A percentile compares a stretch with the other conserved stretches of the same genome.
Conservation (phyloP, 2,113 vertebrate species). For the Recurvirostra avosetta region DNA sequence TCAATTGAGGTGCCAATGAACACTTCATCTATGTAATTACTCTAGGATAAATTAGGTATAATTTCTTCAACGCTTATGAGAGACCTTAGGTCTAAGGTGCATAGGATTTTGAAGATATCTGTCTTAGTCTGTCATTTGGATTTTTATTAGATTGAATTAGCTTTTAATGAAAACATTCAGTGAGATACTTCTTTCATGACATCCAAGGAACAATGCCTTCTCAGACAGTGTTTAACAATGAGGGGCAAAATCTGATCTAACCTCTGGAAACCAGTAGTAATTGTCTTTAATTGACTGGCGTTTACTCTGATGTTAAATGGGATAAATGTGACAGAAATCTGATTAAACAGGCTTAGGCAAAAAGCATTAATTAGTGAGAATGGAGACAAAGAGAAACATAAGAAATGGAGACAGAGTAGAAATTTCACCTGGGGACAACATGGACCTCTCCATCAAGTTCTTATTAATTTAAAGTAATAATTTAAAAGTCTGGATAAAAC, state of each 20-base stretch:
- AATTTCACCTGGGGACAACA: neutral
- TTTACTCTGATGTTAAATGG: neutral
- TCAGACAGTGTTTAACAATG: neutral
- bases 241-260: neutral
- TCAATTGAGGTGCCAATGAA: neutral
- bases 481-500: neutral
- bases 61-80: neutral
- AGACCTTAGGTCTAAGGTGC: neutral
- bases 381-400: neutral
- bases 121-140: neutral
- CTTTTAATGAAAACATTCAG: neutral
- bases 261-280: neutral
- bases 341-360: conserved; percentile 21
- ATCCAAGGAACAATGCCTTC: neutral
- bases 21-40: neutral
- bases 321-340: neutral
- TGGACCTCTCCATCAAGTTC: neutral
- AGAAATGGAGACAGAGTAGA: neutral
- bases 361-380: conserved; percentile 44
- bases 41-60: neutral
- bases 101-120: neutral
- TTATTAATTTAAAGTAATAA: conserved; percentile 24
- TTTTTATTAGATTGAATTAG: neutral
- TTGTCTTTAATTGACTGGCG: neutral
- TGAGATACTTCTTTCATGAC: neutral